Evolutionary conservation across 2,888 invertebrate species (phyloP).

Genomic region (Patella caerulea): DNA sequence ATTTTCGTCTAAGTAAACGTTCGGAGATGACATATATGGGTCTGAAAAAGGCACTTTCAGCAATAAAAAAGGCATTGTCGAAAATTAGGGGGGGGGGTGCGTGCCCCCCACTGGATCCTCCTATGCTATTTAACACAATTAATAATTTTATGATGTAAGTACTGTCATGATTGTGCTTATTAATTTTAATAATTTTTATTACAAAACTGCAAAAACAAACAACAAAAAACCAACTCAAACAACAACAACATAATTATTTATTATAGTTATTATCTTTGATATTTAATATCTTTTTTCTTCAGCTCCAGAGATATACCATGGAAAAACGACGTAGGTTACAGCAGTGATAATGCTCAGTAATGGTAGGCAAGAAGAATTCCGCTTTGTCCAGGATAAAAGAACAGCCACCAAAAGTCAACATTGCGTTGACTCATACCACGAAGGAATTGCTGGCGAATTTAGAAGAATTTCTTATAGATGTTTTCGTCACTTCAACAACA

Average conservation of each 20-base stretch:
- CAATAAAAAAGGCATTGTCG: too few relatives aligned
- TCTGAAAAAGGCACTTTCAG: too few relatives aligned
- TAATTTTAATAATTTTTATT: too few relatives aligned
- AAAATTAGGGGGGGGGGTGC: too few relatives aligned
- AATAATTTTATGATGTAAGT: not conserved
- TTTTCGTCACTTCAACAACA: constrained; percentile 3
- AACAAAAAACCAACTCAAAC: too few relatives aligned
- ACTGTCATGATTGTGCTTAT: not conserved
- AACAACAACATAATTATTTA: too few relatives aligned
- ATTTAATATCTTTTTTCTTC: not conserved
- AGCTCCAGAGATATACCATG: not conserved
- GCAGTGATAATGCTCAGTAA: not conserved
- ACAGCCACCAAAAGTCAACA: not conserved
- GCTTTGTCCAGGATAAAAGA: not conserved
- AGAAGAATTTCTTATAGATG: not conserved
- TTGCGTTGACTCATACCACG: not conserved
- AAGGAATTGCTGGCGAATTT: not conserved
- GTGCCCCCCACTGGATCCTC: too few relatives aligned
- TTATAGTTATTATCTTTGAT: too few relatives aligned
- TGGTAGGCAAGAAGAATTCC: not conserved
- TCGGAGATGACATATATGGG: too few relatives aligned
- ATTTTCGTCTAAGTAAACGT: too few relatives aligned
- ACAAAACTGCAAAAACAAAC: too few relatives aligned
- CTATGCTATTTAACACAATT: not conserved
- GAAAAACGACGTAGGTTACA: not conserved